Evolutionary conservation across 2,113 vertebrate genomes (phyloP).

Genomic region (Galemys pyrenaicus): DNA sequence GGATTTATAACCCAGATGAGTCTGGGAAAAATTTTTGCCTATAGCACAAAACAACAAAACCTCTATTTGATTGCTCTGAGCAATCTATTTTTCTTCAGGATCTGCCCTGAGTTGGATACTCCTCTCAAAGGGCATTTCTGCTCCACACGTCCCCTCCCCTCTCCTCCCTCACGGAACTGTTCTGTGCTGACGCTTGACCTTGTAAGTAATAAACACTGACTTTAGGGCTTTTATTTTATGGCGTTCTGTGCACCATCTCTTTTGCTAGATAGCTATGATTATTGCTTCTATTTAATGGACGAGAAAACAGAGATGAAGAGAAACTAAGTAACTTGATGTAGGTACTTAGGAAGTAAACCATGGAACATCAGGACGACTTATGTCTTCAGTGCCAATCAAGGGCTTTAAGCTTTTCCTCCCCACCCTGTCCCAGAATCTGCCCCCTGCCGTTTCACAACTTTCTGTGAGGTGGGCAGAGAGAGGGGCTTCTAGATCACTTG

Average conservation of each 20-base stretch:
- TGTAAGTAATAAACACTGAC: not conserved
- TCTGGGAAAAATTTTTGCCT: not conserved
- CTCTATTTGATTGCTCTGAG: not conserved
- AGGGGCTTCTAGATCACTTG: not conserved
- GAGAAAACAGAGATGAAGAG: constrained; percentile 23
- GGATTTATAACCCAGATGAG: constrained; percentile 44
- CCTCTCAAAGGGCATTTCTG: not conserved
- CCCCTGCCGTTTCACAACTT: not conserved
- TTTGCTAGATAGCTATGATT: constrained; percentile 11
- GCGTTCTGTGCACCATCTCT: not conserved
- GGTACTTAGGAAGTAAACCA: not conserved
- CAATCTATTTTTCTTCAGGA: constrained; percentile 7
- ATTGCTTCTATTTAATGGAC: not conserved
- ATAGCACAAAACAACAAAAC: constrained; percentile 19
- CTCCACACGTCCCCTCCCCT: not conserved
- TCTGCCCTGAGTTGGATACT: not conserved
- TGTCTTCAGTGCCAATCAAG: not conserved
- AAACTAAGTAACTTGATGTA: constrained; percentile 25
- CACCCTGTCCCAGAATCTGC: not conserved
- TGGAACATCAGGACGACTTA: not conserved
- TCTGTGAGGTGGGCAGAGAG: not conserved
- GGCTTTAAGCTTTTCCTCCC: constrained; percentile 17
- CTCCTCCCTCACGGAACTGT: not conserved
- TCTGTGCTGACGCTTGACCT: not conserved
- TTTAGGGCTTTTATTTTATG: not conserved